A percentile compares a stretch with the other conserved stretches of the same genome.
Conservation (phyloP, 2,888 invertebrate species). For the Crematogaster levior region DNA sequence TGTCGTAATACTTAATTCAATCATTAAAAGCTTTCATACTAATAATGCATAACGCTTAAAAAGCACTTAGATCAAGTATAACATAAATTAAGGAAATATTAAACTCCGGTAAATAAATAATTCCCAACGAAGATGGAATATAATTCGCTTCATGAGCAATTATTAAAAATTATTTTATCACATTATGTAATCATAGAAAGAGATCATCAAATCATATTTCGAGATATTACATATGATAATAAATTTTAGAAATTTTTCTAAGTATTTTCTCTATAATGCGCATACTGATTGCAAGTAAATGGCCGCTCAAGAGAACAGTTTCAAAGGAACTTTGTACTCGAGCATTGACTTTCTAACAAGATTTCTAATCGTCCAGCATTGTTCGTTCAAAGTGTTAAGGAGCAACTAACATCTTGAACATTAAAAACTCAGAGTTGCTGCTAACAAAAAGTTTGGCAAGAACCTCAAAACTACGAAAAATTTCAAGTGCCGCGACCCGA, state of each 20-base stretch:
- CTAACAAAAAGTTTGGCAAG: background rate
- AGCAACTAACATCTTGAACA: background rate
- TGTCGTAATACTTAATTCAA: constrained; percentile 53
- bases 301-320: background rate
- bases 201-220: too few relatives aligned
- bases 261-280: constrained; percentile 4
- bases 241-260: background rate
- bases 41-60: constrained; percentile 30
- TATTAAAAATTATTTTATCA: background rate
- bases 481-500: background rate
- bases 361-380: constrained; percentile 30
- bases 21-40: constrained; percentile 49
- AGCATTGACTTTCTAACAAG: constrained; percentile 28
- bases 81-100: constrained; percentile 43
- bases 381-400: constrained; percentile 18
- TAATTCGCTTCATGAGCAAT: background rate
- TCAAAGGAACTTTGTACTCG: constrained; percentile 3
- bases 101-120: constrained; percentile 46
- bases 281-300: constrained; percentile 9
- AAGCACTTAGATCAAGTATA: constrained; percentile 35
- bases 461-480: constrained; percentile 2
- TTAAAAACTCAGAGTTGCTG: background rate
- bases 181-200: constrained; percentile 6
- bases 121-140: background rate
- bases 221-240: background rate